Conservation (phyloP, 2,888 invertebrate species). For the Hirtodrosophila cameraria region DNA sequence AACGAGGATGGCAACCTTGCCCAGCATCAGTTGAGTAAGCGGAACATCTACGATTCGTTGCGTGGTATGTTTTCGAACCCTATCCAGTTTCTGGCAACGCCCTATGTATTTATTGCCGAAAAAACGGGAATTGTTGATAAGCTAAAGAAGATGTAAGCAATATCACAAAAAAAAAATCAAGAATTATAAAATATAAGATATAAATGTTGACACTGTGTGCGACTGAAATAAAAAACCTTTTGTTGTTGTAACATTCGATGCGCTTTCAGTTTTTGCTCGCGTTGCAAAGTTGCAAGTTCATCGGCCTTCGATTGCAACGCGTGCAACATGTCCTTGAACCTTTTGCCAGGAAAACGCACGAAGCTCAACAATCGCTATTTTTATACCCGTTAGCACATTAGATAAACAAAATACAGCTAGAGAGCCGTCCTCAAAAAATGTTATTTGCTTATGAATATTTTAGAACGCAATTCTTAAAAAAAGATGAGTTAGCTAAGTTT, state of each 20-base stretch:
- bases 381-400: conserved; percentile 8
- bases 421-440: too few species aligned
- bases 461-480: too few species aligned
- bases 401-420: background rate
- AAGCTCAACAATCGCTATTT: background rate
- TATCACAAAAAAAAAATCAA: too few species aligned
- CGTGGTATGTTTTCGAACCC: background rate
- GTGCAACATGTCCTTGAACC: conserved; percentile 31
- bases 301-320: conserved; percentile 6
- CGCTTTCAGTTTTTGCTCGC: conserved; percentile 16
- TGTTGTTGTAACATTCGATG: background rate
- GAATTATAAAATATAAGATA: background rate
- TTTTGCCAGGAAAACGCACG: background rate
- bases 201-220: conserved; percentile 1
- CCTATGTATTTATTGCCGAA: background rate
- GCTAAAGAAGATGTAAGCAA: too few species aligned
- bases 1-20: background rate
- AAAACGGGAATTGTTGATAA: too few species aligned
- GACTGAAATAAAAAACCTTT: background rate
- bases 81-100: background rate
- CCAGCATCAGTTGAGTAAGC: background rate
- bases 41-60: background rate
- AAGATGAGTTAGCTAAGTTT: too few species aligned
- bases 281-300: conserved; percentile 21
- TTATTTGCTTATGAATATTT: too few species aligned